Percentiles rank a stretch among this genome's conserved stretches.
These are phyloP conservation scores for Hucho hucho DNA, from an alignment of 2,113 vertebrate species.

Conservation along the genomic window DNA sequence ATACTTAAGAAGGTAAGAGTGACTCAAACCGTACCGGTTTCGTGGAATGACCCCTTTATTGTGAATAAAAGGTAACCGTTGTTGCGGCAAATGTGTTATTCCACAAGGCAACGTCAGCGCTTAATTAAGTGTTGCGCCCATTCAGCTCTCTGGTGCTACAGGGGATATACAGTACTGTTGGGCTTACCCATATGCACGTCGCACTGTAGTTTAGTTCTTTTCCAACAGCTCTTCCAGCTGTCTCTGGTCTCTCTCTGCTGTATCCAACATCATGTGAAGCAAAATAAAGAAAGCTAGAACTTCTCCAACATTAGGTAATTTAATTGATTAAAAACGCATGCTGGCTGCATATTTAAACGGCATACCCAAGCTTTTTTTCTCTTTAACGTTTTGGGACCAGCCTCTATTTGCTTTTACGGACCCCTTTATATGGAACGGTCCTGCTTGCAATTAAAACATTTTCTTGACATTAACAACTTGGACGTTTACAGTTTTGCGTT, in stretches of 20 bases:
- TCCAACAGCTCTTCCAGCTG: not conserved
- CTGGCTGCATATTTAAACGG: slow-evolving; percentile 22
- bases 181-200: not conserved
- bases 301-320: slow-evolving; percentile 28
- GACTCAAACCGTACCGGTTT: slow-evolving; percentile 27
- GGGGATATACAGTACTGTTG: not conserved
- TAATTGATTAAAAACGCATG: slow-evolving; percentile 28
- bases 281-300: not conserved
- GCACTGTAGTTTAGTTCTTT: not conserved
- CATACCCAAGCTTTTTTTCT: slow-evolving; percentile 6
- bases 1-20: slow-evolving; percentile 11
- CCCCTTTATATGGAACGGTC: slow-evolving; percentile 6
- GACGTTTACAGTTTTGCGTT: slow-evolving; percentile 18
- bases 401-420: slow-evolving; percentile 10
- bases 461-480: slow-evolving; percentile 15
- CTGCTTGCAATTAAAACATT: slow-evolving; percentile 19
- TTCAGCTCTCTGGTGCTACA: not conserved
- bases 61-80: not conserved
- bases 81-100: slow-evolving; percentile 32
- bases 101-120: slow-evolving; percentile 13
- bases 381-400: slow-evolving; percentile 17
- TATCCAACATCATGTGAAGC: not conserved
- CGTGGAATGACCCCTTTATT: not conserved
- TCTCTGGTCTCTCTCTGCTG: not conserved
- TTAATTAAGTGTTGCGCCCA: not conserved